phyloP scores from a whole-genome alignment of 1,140 invertebrate species.

The Trichonephila clavata region DNA sequence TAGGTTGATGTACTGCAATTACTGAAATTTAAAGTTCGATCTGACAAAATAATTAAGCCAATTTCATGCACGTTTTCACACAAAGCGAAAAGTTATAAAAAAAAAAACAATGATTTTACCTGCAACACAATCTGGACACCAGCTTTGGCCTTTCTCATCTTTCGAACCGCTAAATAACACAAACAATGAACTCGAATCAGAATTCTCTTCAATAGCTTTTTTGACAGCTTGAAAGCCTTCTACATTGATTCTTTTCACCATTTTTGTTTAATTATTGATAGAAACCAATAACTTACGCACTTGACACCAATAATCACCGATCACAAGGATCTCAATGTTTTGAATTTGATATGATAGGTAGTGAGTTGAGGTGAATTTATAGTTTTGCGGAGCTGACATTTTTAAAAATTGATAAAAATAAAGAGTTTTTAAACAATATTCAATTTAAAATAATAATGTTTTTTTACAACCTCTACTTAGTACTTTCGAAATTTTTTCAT shows the following conservation, averaged over 20 bases:
- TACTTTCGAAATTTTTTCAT: too few relatives aligned
- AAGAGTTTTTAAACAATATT: too few relatives aligned
- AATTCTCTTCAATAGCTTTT: slow-evolving; percentile 60
- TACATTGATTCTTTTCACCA: slow-evolving; percentile 49
- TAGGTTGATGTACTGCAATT: too few relatives aligned
- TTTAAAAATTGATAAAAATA: too few relatives aligned
- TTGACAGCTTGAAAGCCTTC: slow-evolving; percentile 55
- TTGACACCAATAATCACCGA: background rate
- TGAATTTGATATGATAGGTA: slow-evolving; percentile 35
- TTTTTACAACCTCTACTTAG: too few relatives aligned
- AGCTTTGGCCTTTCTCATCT: slow-evolving; percentile 40
- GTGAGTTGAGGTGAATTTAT: background rate
- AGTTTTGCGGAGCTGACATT: too few relatives aligned
- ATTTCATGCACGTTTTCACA: too few relatives aligned
- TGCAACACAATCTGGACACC: slow-evolving; percentile 73
- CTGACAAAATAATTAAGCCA: too few relatives aligned
- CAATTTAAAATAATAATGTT: too few relatives aligned
- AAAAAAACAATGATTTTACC: background rate
- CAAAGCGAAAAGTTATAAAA: too few relatives aligned
- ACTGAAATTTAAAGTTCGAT: too few relatives aligned
- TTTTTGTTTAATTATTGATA: background rate
- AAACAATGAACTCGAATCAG: slow-evolving; percentile 38
- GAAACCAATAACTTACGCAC: background rate
- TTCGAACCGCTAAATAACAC: slow-evolving; percentile 64
- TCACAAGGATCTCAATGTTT: slow-evolving; percentile 18